Evolutionary conservation across 2,113 vertebrate species (phyloP).

Genomic region (Calcarius ornatus): DNA sequence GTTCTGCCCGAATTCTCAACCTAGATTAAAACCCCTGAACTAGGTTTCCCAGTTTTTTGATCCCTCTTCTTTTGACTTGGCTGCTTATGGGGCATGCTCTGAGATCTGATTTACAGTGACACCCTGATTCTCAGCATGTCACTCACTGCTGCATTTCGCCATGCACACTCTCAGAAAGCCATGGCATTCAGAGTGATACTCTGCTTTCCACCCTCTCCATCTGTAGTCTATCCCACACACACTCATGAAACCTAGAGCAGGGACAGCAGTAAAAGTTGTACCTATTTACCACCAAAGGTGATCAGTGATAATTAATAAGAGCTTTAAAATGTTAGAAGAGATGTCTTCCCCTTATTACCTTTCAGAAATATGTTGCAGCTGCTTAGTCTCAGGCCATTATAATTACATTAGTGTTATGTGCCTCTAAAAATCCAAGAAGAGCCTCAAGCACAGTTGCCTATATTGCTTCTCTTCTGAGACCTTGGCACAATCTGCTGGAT

Average conservation of each 20-base stretch:
- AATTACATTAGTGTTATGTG: not conserved
- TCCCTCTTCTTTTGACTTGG: not conserved
- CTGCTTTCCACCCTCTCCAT: not conserved
- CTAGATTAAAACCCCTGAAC: not conserved
- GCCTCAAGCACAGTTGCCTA: not conserved
- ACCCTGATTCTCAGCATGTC: not conserved
- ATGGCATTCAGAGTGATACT: not conserved
- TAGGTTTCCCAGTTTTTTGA: not conserved
- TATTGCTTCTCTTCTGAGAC: not conserved
- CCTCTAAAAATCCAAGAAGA: not conserved
- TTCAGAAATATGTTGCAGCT: not conserved
- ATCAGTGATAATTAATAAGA: not conserved
- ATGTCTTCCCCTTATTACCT: not conserved
- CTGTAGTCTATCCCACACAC: not conserved
- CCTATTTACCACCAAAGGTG: not conserved
- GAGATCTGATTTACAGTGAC: not conserved
- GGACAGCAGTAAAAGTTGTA: not conserved
- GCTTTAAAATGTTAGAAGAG: not conserved
- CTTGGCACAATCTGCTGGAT: not conserved
- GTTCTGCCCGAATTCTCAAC: not conserved
- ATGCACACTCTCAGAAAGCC: not conserved
- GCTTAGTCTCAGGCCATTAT: not conserved
- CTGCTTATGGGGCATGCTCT: fast-evolving
- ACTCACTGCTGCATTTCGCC: not conserved
- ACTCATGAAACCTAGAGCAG: not conserved